Evolutionary conservation across 2,797 vertebrate species (phyloP).

Genomic region (Leptodactylus fallax): DNA sequence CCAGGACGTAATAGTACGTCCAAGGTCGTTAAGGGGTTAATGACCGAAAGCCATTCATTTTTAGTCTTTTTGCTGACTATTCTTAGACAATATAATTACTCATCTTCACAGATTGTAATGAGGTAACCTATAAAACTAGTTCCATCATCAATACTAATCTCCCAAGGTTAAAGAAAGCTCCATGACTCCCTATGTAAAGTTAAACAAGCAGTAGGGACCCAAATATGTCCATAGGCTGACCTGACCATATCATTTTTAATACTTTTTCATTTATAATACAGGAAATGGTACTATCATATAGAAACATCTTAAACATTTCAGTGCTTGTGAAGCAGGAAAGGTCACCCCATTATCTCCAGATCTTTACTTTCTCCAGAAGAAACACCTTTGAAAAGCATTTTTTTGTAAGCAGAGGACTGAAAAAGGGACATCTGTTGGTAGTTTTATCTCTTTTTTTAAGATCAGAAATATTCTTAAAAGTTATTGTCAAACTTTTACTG

Average conservation of each 20-base stretch:
- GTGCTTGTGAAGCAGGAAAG: constrained; percentile 36
- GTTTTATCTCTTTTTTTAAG: constrained; percentile 14
- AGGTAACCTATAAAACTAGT: neutral
- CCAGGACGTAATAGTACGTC: too few species aligned
- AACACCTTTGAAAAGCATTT: constrained; percentile 44
- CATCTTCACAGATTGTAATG: neutral
- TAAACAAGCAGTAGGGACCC: neutral
- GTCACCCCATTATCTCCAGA: constrained; percentile 58
- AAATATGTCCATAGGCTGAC: neutral
- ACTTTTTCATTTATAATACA: constrained; percentile 8
- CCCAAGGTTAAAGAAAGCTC: neutral
- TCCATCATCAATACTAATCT: neutral
- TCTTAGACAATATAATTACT: neutral
- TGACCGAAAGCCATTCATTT: too few species aligned
- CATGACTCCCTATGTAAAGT: neutral
- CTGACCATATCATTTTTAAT: neutral
- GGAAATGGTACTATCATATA: constrained; percentile 8
- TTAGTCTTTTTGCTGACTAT: too few species aligned
- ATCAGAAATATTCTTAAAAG: constrained; percentile 52
- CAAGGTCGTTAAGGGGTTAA: too few species aligned
- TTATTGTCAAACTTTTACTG: constrained; percentile 34
- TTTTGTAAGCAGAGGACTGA: constrained; percentile 38
- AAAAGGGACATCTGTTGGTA: constrained; percentile 50
- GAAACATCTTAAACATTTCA: constrained; percentile 46
- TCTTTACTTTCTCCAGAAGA: constrained; percentile 47